Evolutionary conservation across 2,113 vertebrate species (phyloP), one percentile per base, ranked within the genome.

Genomic region (Hemichromis elongatus): DNA sequence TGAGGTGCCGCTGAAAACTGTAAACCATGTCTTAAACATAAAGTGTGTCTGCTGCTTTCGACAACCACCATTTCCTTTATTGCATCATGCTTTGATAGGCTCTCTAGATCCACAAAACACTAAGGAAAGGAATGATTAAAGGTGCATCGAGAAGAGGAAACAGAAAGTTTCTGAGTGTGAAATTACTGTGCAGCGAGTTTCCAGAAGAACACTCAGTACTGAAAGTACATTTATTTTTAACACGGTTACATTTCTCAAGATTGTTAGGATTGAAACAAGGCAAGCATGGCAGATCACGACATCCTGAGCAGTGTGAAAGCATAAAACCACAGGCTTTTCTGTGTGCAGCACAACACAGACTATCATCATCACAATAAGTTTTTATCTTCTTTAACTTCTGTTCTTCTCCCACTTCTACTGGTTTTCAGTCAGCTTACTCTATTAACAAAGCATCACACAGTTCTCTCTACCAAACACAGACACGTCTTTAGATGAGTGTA

Each of bases 81-180:
- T 26, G 11, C 11, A 14, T 8, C 50, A 9, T 28, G 8, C 42
- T 83, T n/a, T 53, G 50, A 5, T 37, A 6, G 21, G 9, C 37
- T 16, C 63, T 70, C 0, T 3, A 9, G 77, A 77, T 2, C 45
- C 6, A 8, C 33, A 7, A n/a, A 9, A 19, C 7, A 35, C 1
- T 5, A 54, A 6, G 75, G 47, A 92, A 12, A 86, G 42, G 28
- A 89, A 84, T 14, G 3, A 45, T 37, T 30, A 16, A 2, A 33
- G 9, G 14, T 7, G 1, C 2, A 0, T 19, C 2, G 6, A 28
- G 18, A 61, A 0, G 5, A 40, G 3, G 9, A 26, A 75, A 40
- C 0, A 7, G 30, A 63, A 63, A 75, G 3, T 52, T 40, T 77
- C 54, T 11, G 7, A 37, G 13, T 61, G 55, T 59, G 8, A 79